Conservation (phyloP, 1,140 invertebrate species). For the Dysdera silvatica region DNA sequence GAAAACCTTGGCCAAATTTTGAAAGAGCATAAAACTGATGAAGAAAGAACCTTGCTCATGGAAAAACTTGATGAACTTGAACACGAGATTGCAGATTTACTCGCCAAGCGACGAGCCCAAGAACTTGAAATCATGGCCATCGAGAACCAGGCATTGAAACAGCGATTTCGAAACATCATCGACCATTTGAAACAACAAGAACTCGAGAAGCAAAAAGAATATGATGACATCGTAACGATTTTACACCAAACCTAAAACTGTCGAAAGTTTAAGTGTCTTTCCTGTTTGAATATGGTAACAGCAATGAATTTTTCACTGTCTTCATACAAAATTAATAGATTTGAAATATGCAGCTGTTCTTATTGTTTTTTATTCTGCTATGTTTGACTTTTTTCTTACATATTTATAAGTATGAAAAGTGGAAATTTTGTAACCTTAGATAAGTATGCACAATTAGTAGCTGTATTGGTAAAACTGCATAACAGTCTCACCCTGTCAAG, state of each 20-base stretch:
- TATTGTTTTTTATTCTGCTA: no score
- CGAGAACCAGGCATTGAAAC: constrained; percentile 71
- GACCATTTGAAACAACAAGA: constrained; percentile 68
- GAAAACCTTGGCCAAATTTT: constrained; percentile 19
- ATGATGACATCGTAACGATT: constrained; percentile 24
- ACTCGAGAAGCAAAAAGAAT: constrained; percentile 66
- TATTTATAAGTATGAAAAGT: no score
- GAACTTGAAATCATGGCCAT: constrained; percentile 74
- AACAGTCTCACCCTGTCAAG: no score
- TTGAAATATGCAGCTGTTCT: no score
- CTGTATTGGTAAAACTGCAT: no score
- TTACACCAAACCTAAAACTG: constrained; percentile 7
- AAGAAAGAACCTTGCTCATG: constrained; percentile 21
- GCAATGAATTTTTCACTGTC: no score
- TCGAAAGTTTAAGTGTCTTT: not conserved
- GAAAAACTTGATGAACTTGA: constrained; percentile 35
- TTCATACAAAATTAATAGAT: no score
- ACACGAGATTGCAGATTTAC: constrained; percentile 58
- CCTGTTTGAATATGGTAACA: no score
- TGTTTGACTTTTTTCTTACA: no score
- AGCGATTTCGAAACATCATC: constrained; percentile 70
- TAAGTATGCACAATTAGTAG: no score
- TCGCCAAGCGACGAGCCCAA: constrained; percentile 61
- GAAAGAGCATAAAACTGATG: constrained; percentile 27
- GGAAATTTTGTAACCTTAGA: no score